A percentile compares a stretch with the other conserved stretches of the same genome.
Conservation (phyloP, 2,797 vertebrate species). For the Muscicapa striata region DNA sequence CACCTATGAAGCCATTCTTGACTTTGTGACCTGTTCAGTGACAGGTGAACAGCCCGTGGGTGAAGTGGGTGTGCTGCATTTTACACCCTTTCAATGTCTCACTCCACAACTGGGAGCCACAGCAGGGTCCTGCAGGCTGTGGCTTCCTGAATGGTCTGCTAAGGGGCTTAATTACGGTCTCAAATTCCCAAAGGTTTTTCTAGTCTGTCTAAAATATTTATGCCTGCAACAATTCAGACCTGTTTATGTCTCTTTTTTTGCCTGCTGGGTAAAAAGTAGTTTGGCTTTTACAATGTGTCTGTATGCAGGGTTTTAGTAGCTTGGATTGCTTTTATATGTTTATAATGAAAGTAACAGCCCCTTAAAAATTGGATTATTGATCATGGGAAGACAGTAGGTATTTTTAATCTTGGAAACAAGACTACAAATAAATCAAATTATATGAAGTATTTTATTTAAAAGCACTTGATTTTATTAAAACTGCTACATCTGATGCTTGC, state of each 20-base stretch:
- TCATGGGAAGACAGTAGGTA: not conserved
- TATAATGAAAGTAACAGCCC: constrained; percentile 8
- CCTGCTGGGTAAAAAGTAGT: not conserved
- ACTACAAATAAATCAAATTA: not conserved
- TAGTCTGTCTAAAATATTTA: not conserved
- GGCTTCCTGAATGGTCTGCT: not conserved
- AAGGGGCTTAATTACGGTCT: not conserved
- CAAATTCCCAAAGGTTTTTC: not conserved
- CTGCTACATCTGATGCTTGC: not conserved
- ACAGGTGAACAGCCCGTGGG: not conserved
- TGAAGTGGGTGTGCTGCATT: not conserved
- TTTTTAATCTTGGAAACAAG: constrained; percentile 4
- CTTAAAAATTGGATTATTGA: constrained; percentile 27
- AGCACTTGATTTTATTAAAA: not conserved
- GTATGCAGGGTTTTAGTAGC: not conserved
- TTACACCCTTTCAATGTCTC: not conserved
- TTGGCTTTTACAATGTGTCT: not conserved
- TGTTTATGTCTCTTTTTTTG: not conserved
- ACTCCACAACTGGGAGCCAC: not conserved
- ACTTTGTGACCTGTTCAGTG: not conserved
- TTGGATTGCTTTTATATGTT: constrained; percentile 23
- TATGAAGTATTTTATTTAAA: not conserved
- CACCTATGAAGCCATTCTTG: not conserved
- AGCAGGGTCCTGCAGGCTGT: not conserved
- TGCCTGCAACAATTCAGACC: not conserved